Evolutionary conservation across 2,797 vertebrate species (phyloP), one percentile per base, ranked within the genome.

Genomic region (Kryptolebias ocellatus): DNA sequence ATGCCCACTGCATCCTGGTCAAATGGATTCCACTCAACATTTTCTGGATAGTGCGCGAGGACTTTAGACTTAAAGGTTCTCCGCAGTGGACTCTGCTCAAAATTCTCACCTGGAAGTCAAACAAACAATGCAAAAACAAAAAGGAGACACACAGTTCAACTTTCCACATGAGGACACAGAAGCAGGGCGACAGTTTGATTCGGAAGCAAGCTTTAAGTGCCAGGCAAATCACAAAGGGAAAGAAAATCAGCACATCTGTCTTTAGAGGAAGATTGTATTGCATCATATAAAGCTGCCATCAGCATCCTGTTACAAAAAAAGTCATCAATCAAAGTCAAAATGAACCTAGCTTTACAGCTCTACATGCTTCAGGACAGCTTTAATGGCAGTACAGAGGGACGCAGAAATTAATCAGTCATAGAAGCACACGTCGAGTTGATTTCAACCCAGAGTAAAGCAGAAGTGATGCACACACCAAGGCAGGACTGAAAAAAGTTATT

Each of bases 1-100:
- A 99, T 99, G 94, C 98, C 98, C 83, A 99, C 98, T 50, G 98
- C 98, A 94, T 99, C 98, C 91, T 99, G 98, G 91, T 99, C 98
- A 90, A 99, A 99, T 17, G 97, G 96, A 90, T 96, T 99, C 98
- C 98, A 99, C 89, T 99, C 98, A 68, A 98, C 97, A 88, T 98
- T 99, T 74, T 98, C 96, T 47, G 98, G 98, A 92, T 97, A 99
- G 80, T 97, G 96, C 84, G 97, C 96, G 82, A 99, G 93, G 88
- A 99, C 98, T 92, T 99, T 99, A 85, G 98, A 99, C 89, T 99
- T 99, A 90, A 99, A 99, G 82, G 97, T 98, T 93, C 98, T 95
- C 89, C 96, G 94, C 87, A 99, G 83, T 0, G 98, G 98, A 91
- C 97, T 99, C 95, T 98, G 97, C 92, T 99, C 98, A 95, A 99